Conservation (phyloP, 2,888 invertebrate genomes). For the Epinotia bilunana region DNA sequence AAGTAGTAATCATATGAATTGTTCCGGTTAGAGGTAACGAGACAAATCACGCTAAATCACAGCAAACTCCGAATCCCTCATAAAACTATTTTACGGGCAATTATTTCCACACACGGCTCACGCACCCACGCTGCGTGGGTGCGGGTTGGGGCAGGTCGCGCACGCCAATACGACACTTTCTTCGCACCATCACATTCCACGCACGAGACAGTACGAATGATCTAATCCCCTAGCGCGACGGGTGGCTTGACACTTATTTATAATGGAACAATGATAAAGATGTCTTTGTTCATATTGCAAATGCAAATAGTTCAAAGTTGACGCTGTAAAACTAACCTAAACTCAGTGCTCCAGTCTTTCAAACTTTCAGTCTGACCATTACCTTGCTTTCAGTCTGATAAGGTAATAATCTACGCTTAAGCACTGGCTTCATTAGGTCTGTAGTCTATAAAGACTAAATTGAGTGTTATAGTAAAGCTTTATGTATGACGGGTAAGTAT, state of each 20-base stretch:
- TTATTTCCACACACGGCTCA: constrained; percentile 19
- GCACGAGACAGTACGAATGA: constrained; percentile 6
- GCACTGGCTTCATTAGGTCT: too few relatives aligned
- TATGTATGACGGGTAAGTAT: too few relatives aligned
- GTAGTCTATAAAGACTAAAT: too few relatives aligned
- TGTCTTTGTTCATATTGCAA: too few relatives aligned
- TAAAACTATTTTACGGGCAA: constrained; percentile 42
- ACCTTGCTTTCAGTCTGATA: too few relatives aligned
- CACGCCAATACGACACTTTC: constrained; percentile 24
- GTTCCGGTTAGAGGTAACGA: not conserved
- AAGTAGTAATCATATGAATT: not conserved
- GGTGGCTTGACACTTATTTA: not conserved
- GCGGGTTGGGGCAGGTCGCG: constrained; percentile 43
- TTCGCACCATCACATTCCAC: constrained; percentile 22
- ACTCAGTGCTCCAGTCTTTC: too few relatives aligned
- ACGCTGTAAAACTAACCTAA: too few relatives aligned
- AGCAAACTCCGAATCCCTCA: constrained; percentile 10
- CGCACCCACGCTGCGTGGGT: constrained; percentile 3
- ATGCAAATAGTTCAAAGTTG: too few relatives aligned
- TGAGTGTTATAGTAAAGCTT: too few relatives aligned
- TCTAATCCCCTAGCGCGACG: not conserved
- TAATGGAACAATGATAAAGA: not conserved
- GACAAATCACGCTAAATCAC: not conserved
- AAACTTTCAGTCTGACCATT: too few relatives aligned
- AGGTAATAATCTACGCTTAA: too few relatives aligned